Conservation (phyloP, 1,140 invertebrate species). For the Lordiphosa collinella region DNA sequence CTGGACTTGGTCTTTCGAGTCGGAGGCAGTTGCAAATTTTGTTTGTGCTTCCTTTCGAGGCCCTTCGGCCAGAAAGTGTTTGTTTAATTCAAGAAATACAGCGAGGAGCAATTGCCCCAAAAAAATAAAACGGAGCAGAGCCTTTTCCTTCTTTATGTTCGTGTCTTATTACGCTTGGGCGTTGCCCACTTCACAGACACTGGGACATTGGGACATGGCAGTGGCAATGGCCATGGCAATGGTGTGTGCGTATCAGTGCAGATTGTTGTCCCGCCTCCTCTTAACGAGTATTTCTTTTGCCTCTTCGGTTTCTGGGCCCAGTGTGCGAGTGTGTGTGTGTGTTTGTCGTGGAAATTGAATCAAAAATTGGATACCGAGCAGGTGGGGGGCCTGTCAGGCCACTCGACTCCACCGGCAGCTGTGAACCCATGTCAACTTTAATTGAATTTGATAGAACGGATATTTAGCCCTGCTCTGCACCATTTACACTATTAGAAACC, state of each 20-base stretch:
- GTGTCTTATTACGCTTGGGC: constrained; percentile 59
- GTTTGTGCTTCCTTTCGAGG: constrained; percentile 25
- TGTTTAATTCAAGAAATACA: constrained; percentile 68
- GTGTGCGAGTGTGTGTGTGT: constrained; percentile 34
- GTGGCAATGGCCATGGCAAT: constrained; percentile 1
- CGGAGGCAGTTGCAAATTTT: constrained; percentile 64
- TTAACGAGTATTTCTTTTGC: constrained; percentile 27
- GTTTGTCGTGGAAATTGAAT: constrained; percentile 64
- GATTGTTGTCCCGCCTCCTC: constrained; percentile 18
- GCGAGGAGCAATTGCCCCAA: constrained; percentile 46
- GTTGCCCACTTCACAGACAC: constrained; percentile 41
- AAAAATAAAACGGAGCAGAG: constrained; percentile 2
- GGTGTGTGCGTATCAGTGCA: constrained; percentile 35
- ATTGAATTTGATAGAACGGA: constrained; percentile 75
- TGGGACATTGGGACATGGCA: neutral
- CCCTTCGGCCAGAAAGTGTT: constrained; percentile 25
- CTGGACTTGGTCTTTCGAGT: constrained; percentile 19
- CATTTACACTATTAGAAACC: constrained; percentile 46
- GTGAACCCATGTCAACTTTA: constrained; percentile 74
- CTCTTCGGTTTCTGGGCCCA: neutral
- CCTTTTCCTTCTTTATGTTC: constrained; percentile 16
- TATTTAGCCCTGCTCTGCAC: constrained; percentile 58
- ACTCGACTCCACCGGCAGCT: constrained; percentile 25
- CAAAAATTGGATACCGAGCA: constrained; percentile 46
- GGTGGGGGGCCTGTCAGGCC: constrained; percentile 15